Conservation (phyloP, 1,140 invertebrate genomes). For the Aethina tumida region DNA sequence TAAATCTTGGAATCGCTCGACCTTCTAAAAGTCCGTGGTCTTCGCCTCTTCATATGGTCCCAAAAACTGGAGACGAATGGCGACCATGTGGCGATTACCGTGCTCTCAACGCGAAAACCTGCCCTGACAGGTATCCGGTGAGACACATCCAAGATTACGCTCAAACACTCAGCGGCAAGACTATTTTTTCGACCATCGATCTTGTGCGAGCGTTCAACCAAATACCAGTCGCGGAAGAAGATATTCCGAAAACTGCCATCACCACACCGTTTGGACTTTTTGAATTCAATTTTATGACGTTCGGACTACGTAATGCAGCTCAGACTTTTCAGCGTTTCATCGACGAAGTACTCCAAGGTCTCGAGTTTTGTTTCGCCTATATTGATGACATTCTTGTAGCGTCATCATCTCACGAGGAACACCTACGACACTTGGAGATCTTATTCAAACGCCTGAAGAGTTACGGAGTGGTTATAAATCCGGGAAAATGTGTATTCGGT, state of each 20-base stretch:
- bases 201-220: conserved; percentile 37
- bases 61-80: conserved; percentile 33
- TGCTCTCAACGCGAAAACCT: conserved; percentile 35
- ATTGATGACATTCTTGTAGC: conserved; percentile 33
- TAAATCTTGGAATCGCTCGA: conserved; percentile 19
- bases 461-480: too few relatives aligned
- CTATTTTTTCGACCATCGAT: conserved; percentile 34
- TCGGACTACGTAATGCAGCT: conserved; percentile 18
- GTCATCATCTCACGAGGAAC: conserved; percentile 23
- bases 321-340: conserved; percentile 22
- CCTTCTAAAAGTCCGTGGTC: conserved; percentile 34
- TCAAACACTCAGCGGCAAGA: too few relatives aligned
- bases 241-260: conserved; percentile 21
- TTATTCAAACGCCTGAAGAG: too few relatives aligned
- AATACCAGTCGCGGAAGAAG: conserved; percentile 25
- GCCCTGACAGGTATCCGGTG: conserved; percentile 33
- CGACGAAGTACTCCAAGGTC: too few relatives aligned
- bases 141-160: conserved; percentile 29
- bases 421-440: conserved; percentile 20
- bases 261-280: conserved; percentile 20
- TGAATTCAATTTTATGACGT: conserved; percentile 22
- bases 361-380: conserved; percentile 21
- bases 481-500: too few relatives aligned
- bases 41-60: conserved; percentile 34
- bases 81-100: conserved; percentile 38